Conservation (phyloP, 2,797 vertebrate species). For the Microhierax caerulescens region DNA sequence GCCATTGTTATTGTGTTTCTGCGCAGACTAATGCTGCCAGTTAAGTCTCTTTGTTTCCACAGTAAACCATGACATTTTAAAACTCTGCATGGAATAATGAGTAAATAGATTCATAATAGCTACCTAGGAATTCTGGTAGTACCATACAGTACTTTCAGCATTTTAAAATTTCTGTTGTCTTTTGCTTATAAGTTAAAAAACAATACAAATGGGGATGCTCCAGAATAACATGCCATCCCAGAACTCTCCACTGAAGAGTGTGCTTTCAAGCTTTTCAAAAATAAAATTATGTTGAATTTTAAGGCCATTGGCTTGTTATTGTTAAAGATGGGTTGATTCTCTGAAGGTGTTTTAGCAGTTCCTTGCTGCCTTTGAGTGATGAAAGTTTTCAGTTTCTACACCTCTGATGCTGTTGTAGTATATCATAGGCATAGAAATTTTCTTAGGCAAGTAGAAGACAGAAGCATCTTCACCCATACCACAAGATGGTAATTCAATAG, state of each 20-base stretch:
- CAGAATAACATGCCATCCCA: neutral
- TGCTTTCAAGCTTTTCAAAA: neutral
- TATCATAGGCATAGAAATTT: neutral
- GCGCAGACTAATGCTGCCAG: neutral
- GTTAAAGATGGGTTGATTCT: neutral
- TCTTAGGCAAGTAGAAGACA: neutral
- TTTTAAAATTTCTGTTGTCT: neutral
- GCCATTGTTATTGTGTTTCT: neutral
- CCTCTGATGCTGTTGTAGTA: neutral
- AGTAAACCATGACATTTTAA: neutral
- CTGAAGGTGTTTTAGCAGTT: neutral
- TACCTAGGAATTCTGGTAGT: neutral
- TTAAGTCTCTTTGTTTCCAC: neutral
- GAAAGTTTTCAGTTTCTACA: neutral
- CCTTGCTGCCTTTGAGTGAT: neutral
- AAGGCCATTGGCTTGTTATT: neutral
- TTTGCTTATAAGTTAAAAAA: neutral
- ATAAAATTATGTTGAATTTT: neutral
- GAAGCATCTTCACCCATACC: neutral
- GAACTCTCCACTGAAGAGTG: neutral
- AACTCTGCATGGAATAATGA: neutral
- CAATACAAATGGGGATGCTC: neutral
- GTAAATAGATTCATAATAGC: neutral
- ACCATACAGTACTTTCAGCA: neutral
- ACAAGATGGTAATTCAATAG: neutral